These are phyloP conservation scores for Phallusia fumigata DNA, from an alignment of 23 tunicate genomes.

Conservation along the genomic window DNA sequence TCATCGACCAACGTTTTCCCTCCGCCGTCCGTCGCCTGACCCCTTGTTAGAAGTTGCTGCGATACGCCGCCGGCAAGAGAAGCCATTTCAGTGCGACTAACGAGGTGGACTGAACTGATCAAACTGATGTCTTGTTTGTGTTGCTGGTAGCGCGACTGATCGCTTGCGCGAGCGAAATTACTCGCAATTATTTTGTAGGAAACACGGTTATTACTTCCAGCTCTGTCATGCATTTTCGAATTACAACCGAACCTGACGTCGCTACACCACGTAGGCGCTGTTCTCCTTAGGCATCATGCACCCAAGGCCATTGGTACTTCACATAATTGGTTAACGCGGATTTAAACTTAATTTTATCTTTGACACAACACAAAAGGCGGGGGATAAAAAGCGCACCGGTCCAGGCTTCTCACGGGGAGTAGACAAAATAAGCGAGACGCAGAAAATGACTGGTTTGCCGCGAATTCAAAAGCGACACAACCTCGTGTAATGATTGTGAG, in stretches of 20 bases:
- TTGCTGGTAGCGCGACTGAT: background rate
- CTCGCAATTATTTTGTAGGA: background rate
- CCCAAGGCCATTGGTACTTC: no score
- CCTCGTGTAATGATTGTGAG: background rate
- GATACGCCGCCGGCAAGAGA: constrained; percentile 6
- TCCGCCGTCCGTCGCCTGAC: background rate
- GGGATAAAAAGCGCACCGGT: background rate
- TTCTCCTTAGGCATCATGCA: no score
- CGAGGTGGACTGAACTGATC: background rate
- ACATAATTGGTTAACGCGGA: no score
- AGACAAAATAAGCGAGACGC: background rate
- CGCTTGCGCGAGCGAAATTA: background rate
- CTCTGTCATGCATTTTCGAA: background rate
- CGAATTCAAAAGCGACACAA: background rate
- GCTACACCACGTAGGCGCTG: no score
- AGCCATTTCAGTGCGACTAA: background rate
- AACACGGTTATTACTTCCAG: background rate
- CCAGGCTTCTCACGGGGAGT: background rate
- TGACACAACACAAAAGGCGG: no score
- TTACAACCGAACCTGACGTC: no score
- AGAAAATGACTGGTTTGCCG: constrained; percentile 9
- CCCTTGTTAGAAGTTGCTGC: background rate
- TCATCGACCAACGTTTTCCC: background rate
- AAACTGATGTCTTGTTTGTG: background rate
- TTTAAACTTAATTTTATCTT: no score